A percentile compares a stretch with the other conserved stretches of the same genome.
phyloP scores from a whole-genome alignment of 2,113 vertebrate species.

The Heliornis fulica region DNA sequence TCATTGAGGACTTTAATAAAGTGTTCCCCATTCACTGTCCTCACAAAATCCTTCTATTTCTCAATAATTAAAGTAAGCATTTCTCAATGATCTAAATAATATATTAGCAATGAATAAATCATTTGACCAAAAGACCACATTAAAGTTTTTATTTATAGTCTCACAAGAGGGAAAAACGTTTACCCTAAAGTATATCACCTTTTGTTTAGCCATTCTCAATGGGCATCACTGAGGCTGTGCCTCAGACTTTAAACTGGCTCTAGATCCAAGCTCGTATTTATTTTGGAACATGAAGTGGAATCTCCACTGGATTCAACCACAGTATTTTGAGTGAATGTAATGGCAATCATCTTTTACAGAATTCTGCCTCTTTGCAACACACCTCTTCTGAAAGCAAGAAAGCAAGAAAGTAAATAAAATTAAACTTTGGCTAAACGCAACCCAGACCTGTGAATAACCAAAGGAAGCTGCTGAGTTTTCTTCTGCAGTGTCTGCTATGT shows the following conservation, averaged over 20 bases:
- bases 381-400: not conserved
- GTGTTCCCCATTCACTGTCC: not conserved
- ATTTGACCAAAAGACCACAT: slow-evolving; percentile 38
- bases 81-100: slow-evolving; percentile 64
- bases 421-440: not conserved
- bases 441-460: not conserved
- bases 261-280: not conserved
- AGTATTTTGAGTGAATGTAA: not conserved
- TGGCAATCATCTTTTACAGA: not conserved
- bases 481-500: not conserved
- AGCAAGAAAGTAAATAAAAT: not conserved
- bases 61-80: slow-evolving; percentile 48
- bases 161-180: slow-evolving; percentile 40
- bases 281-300: not conserved
- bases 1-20: not conserved
- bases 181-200: not conserved
- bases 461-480: not conserved
- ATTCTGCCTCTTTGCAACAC: not conserved
- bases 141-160: slow-evolving; percentile 55
- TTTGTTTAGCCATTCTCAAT: not conserved
- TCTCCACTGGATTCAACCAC: not conserved
- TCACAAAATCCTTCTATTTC: slow-evolving; percentile 7
- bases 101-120: slow-evolving; percentile 62
- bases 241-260: not conserved
- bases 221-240: not conserved